A percentile compares a stretch with the other conserved stretches of the same genome.
Evolutionary conservation across 1,140 invertebrate genomes (phyloP).

Genomic region (Phymastichus coffea): DNA sequence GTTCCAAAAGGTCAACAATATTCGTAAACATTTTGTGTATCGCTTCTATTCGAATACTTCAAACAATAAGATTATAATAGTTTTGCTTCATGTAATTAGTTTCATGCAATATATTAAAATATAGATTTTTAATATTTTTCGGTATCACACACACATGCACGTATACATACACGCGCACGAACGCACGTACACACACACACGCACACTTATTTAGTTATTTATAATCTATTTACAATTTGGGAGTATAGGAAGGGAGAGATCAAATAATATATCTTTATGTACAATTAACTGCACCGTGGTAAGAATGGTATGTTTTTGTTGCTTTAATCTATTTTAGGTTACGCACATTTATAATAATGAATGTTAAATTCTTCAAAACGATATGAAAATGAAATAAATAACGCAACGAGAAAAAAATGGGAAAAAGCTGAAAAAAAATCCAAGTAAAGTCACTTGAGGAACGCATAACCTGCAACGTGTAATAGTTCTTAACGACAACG

Average conservation of each 20-base stretch:
- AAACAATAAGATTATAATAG: constrained; percentile 56
- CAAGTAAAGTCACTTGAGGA: too few species aligned
- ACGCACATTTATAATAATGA: constrained; percentile 34
- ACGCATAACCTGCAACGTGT: too few species aligned
- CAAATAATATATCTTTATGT: too few species aligned
- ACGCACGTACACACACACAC: too few species aligned
- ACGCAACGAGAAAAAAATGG: too few species aligned
- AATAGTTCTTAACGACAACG: too few species aligned
- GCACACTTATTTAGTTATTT: too few species aligned
- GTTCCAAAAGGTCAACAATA: constrained; percentile 54
- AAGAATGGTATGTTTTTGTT: constrained; percentile 40
- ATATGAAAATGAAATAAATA: too few species aligned
- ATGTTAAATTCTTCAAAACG: neutral
- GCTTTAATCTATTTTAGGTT: constrained; percentile 5
- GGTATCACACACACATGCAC: too few species aligned
- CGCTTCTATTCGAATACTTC: constrained; percentile 51
- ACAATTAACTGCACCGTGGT: constrained; percentile 49
- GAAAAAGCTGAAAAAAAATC: too few species aligned
- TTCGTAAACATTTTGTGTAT: constrained; percentile 54
- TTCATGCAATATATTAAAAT: constrained; percentile 56
- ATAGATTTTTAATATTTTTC: constrained; percentile 53
- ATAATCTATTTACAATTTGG: constrained; percentile 44
- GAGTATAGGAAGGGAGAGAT: constrained; percentile 27
- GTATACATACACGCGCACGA: too few species aligned
- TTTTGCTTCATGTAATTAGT: constrained; percentile 47